Evolutionary conservation across 37 sponge, comb jelly and placozoan species (phyloP), one percentile per base, ranked within the genome.

Genomic region (Geodia barretti): DNA sequence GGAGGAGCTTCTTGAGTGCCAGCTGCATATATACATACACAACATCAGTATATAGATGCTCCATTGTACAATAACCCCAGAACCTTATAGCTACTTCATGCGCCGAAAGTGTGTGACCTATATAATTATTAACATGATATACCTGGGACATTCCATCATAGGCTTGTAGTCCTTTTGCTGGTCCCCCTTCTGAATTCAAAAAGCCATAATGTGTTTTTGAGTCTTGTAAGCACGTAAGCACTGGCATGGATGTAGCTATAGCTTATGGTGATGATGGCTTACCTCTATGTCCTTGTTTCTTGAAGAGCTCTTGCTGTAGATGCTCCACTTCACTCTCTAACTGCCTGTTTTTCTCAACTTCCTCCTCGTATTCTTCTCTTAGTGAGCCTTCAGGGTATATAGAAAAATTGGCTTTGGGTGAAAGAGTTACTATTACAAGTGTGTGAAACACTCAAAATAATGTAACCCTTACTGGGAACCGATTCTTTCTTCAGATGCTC

Each of bases 1-100:
- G 75, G 29, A 85, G 67, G 62, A 73, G 72, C 31, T 77, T 74
- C 54, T 68, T 79, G 28, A 79, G 69, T 3, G 42, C 59, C 23
- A 31, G 43, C 42, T 41, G 67, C 7, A 65, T 33, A 65, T 60
- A 58, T 37, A 65, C 36, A 32, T 20, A 9, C 7, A 47, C 54
- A 47, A 47, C 14, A 17, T 47, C 54, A 47, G 54, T 47, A 47
- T 17, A 14, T 47, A 14, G 54, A 17, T 17, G 14, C 54, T 47
- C 11, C 14, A 47, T 17, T 47, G 54, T 47, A n/a, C n/a, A n/a
- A n/a, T n/a, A n/a, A n/a, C n/a, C n/a, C n/a, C n/a, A n/a, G n/a
- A n/a, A n/a, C n/a, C n/a, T n/a, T n/a, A n/a, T n/a, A n/a, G n/a
- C n/a, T n/a, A n/a, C n/a, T n/a, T n/a, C n/a, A n/a, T n/a, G n/a